A percentile compares a stretch with the other conserved stretches of the same genome.
These are phyloP conservation scores for Thripadectes ignobilis DNA, from an alignment of 2,797 vertebrate genomes.

Conservation along the genomic window DNA sequence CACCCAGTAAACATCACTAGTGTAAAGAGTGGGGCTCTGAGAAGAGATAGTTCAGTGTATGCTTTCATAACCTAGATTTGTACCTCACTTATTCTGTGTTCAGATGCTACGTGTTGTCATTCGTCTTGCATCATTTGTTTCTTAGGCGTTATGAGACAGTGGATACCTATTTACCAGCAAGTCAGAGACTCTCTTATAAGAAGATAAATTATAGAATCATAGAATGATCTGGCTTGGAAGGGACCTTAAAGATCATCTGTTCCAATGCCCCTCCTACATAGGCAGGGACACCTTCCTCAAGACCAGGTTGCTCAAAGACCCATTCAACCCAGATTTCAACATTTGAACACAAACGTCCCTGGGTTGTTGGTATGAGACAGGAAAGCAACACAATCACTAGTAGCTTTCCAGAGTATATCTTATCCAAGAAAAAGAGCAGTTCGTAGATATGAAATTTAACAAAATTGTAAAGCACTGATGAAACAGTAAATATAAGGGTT, in stretches of 20 bases:
- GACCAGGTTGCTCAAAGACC: not conserved
- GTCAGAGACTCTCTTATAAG: not conserved
- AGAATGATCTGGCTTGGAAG: not conserved
- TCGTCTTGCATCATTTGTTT: not conserved
- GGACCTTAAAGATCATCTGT: not conserved
- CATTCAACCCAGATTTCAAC: not conserved
- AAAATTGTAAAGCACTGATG: not conserved
- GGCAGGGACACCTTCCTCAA: not conserved
- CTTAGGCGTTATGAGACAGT: not conserved
- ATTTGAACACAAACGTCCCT: not conserved
- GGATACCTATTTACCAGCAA: not conserved
- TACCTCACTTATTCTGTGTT: not conserved
- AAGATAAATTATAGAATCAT: not conserved
- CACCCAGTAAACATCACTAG: not conserved
- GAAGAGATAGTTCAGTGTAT: not conserved
- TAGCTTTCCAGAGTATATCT: not conserved
- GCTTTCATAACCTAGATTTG: not conserved
- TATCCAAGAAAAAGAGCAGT: not conserved
- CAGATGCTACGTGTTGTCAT: not conserved
- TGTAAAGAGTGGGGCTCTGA: not conserved
- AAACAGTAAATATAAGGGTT: not conserved
- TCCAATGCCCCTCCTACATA: not conserved
- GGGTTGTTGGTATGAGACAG: not conserved
- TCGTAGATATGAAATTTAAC: not conserved
- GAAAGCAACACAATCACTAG: not conserved